These are phyloP conservation scores for Myoxocephalus aenaeus DNA, from an alignment of 2,797 vertebrate species.

Conservation along the genomic window DNA sequence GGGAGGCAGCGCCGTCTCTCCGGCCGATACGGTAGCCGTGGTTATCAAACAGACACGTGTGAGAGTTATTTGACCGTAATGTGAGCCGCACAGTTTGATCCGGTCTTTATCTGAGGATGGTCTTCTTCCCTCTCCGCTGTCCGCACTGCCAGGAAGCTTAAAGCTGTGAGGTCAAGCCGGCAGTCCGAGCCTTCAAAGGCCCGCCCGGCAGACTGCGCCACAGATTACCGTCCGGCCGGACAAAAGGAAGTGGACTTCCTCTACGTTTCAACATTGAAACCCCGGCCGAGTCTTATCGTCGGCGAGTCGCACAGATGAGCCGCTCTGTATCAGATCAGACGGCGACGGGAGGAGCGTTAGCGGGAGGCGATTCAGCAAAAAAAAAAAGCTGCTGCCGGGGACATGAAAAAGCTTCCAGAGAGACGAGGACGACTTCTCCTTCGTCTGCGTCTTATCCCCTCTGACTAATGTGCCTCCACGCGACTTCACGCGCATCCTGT, in stretches of 20 bases:
- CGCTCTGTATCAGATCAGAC: conserved; percentile 63
- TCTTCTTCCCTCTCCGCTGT: conserved; percentile 50
- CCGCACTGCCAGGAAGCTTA: conserved; percentile 40
- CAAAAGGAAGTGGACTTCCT: conserved; percentile 45
- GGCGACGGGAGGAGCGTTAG: conserved; percentile 51
- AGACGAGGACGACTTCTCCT: conserved; percentile 27
- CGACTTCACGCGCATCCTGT: background rate
- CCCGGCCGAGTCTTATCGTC: conserved; percentile 54
- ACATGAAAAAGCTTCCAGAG: conserved; percentile 55
- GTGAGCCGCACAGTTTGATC: conserved; percentile 50
- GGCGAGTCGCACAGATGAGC: conserved; percentile 51
- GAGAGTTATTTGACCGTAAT: background rate
- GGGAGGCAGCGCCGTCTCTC: background rate
- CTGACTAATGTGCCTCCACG: conserved; percentile 8
- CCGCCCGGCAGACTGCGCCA: background rate
- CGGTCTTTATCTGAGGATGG: conserved; percentile 54
- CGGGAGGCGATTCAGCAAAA: conserved; percentile 59
- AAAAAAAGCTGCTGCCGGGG: conserved; percentile 39
- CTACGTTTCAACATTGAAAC: conserved; percentile 22
- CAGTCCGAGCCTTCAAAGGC: conserved; percentile 64
- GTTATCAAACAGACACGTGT: conserved; percentile 29
- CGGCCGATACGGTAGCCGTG: conserved; percentile 29
- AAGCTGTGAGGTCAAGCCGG: conserved; percentile 57
- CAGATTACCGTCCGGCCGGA: conserved; percentile 59
- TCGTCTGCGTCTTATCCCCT: conserved; percentile 7